Base-by-base conservation (phyloP, 2,113 vertebrate species). In the Microtus ochrogaster region DNA sequence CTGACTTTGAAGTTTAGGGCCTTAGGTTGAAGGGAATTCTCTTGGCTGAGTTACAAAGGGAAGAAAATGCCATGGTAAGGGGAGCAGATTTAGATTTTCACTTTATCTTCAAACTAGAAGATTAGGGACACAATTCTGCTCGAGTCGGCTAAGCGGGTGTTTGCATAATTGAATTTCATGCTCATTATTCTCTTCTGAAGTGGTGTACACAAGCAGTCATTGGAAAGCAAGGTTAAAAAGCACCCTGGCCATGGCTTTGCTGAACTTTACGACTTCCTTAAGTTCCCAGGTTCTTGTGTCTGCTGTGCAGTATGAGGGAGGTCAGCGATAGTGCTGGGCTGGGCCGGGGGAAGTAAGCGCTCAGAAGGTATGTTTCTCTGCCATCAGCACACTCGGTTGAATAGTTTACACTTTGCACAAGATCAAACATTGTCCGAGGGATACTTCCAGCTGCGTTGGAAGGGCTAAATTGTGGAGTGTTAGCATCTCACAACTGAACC, bases 121-220 rank as follows among this genome's bases (percentile, higher is more conserved):
- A 99, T 99, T 99, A 99, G 98, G 98, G 97, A 96, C 98, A 98
- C 98, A 98, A 98, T 98, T 99, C 98, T 98, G 99, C 98, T 99
- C 98, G 98, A 98, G 97, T 98, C 98, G 97, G 96, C 97, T 98
- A 98, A 98, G 98, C 97, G 96, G 96, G 99, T 98, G 99, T 98
- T 97, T 94, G 96, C 98, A 98, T 99, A 99, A 99, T 99, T 99
- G 98, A 99, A 99, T 99, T 99, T 99, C 99, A 99, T 98, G 99
- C 99, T 99, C 93, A 90, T 98, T 98, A 99, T 98, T 98, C 99
- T 97, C 98, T 98, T 99, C 99, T 99, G 99, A 99, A 99, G 99
- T 99, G 95, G 99, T 99, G 99, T 99, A 99, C 39, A 97, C 99
- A 99, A 98, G 99, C 99, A 96, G 99, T 99, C 99, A 99, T 98